These are phyloP conservation scores for Odontomachus brunneus DNA, from an alignment of 1,140 invertebrate genomes.

Conservation along the genomic window DNA sequence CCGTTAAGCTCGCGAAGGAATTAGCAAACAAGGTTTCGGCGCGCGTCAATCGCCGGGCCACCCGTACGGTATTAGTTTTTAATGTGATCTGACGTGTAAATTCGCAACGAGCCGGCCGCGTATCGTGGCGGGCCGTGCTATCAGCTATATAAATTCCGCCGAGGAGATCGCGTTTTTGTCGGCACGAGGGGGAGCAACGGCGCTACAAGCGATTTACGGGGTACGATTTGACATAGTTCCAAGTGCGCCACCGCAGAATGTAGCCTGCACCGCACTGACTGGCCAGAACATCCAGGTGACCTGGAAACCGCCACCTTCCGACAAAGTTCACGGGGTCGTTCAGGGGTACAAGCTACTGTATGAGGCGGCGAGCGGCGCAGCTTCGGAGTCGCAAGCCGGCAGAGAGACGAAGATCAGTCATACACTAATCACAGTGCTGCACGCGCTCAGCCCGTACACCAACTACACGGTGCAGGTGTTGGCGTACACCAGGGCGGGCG, in stretches of 20 bases:
- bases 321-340: slow-evolving; percentile 90
- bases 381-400: slow-evolving; percentile 80
- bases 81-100: background rate
- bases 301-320: slow-evolving; percentile 90
- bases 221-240: slow-evolving; percentile 86
- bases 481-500: slow-evolving; percentile 91
- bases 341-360: slow-evolving; percentile 93
- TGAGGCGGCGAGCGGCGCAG: slow-evolving; percentile 85
- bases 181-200: background rate
- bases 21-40: too few species aligned
- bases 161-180: background rate
- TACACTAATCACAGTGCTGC: slow-evolving; percentile 86
- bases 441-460: slow-evolving; percentile 89
- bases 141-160: slow-evolving; percentile 31
- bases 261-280: slow-evolving; percentile 88
- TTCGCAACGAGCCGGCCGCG: background rate
- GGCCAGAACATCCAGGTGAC: slow-evolving; percentile 91
- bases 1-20: too few species aligned
- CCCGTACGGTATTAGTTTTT: too few species aligned
- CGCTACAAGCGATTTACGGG: slow-evolving; percentile 50
- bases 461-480: slow-evolving; percentile 93
- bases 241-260: slow-evolving; percentile 88
- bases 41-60: too few species aligned
- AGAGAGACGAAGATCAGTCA: slow-evolving; percentile 87
- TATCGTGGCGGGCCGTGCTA: background rate